Conservation (phyloP, 2,113 vertebrate genomes). For the Pteropus alecto region DNA sequence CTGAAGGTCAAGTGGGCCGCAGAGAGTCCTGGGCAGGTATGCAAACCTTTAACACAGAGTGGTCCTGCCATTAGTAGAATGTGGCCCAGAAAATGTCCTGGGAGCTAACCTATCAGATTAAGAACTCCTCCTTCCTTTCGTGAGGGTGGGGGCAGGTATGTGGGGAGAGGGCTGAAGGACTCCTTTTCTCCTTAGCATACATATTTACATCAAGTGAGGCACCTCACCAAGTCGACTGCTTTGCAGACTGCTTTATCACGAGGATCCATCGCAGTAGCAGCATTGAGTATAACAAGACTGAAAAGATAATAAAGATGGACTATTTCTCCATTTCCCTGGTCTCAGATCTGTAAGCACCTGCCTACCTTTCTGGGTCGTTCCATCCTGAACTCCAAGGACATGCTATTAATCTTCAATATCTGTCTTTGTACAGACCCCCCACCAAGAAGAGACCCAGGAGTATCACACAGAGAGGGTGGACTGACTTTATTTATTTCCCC, state of each 20-base stretch:
- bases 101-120: not conserved
- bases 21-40: not conserved
- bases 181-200: not conserved
- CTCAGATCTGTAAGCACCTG: not conserved
- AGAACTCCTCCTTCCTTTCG: not conserved
- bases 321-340: not conserved
- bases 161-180: not conserved
- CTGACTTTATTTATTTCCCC: not conserved
- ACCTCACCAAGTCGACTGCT: not conserved
- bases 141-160: not conserved
- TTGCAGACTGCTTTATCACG: accelerated
- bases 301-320: not conserved
- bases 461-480: not conserved
- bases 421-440: not conserved
- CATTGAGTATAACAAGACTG: not conserved
- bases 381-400: not conserved
- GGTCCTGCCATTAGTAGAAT: not conserved
- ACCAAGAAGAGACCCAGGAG: not conserved
- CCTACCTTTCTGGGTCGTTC: not conserved
- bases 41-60: not conserved
- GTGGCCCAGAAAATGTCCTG: not conserved
- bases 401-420: not conserved
- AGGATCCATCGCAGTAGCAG: not conserved
- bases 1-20: not conserved
- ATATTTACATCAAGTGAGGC: accelerated